phyloP scores from a whole-genome alignment of 2,797 vertebrate genomes.

The Pampus argenteus region DNA sequence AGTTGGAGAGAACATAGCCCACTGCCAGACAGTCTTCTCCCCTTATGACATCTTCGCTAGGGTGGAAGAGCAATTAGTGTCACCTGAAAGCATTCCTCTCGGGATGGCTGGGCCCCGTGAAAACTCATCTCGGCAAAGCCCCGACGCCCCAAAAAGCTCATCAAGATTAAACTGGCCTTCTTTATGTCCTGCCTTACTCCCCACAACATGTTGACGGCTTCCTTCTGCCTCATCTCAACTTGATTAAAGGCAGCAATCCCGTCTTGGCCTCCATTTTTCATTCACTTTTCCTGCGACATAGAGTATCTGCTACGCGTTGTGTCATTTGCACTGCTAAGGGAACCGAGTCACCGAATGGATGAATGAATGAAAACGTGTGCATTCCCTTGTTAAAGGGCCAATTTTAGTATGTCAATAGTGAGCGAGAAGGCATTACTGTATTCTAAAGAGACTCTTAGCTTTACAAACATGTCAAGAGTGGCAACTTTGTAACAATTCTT shows the following conservation, averaged over 20 bases:
- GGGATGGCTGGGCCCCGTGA: slow-evolving; percentile 69
- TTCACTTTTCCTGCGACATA: slow-evolving; percentile 53
- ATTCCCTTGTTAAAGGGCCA: slow-evolving; percentile 10
- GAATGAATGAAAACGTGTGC: slow-evolving; percentile 31
- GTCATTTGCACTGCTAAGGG: slow-evolving; percentile 20
- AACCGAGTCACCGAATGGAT: slow-evolving; percentile 17
- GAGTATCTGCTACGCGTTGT: slow-evolving; percentile 20
- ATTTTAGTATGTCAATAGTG: slow-evolving; percentile 4
- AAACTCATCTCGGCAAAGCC: slow-evolving; percentile 81
- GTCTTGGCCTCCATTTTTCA: slow-evolving; percentile 69
- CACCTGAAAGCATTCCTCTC: slow-evolving; percentile 83
- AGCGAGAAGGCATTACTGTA: background rate
- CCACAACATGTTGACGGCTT: slow-evolving; percentile 75
- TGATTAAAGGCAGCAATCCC: slow-evolving; percentile 80
- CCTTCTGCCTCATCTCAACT: slow-evolving; percentile 78
- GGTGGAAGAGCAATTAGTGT: slow-evolving; percentile 86
- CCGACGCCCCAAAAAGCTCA: slow-evolving; percentile 82
- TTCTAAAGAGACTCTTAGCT: slow-evolving; percentile 19
- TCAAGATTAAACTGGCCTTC: slow-evolving; percentile 81
- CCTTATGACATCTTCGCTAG: slow-evolving; percentile 79
- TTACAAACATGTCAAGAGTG: slow-evolving; percentile 5
- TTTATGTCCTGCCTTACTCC: slow-evolving; percentile 81
- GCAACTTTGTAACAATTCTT: slow-evolving; percentile 23
- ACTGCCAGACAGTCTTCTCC: slow-evolving; percentile 69
- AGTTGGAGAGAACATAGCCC: slow-evolving; percentile 53